Conservation (phyloP, 2,797 vertebrate genomes). For the Spinibarbus caldwelli region DNA sequence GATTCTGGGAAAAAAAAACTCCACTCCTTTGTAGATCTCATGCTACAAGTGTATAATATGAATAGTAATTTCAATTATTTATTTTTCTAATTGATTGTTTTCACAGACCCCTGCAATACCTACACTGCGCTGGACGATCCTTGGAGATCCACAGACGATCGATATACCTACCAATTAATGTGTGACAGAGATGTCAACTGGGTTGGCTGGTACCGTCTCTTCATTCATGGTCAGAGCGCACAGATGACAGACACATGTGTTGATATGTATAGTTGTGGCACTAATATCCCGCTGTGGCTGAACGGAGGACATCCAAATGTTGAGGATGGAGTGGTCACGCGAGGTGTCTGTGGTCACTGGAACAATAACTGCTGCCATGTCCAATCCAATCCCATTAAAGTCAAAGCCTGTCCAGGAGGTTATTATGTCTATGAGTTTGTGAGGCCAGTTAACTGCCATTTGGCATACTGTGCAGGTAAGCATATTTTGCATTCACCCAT, state of each 20-base stretch:
- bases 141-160: not conserved
- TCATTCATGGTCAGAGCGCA: not conserved
- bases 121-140: not conserved
- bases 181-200: fast-evolving
- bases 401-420: not conserved
- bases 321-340: not conserved
- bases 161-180: not conserved
- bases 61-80: not conserved
- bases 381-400: not conserved
- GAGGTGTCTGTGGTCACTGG: not conserved
- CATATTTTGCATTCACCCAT: not conserved
- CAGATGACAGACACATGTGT: slow-evolving; percentile 1
- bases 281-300: not conserved
- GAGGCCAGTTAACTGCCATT: fast-evolving
- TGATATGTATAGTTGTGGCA: not conserved
- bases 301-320: not conserved
- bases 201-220: not conserved
- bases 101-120: not conserved
- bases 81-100: too few species aligned
- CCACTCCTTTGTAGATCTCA: not conserved
- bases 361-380: fast-evolving
- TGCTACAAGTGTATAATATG: not conserved
- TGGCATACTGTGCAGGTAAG: not conserved
- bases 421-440: not conserved
- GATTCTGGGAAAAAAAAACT: too few species aligned